These are phyloP conservation scores for Asarcornis scutulata DNA, from an alignment of 2,113 vertebrate genomes.

Conservation along the genomic window DNA sequence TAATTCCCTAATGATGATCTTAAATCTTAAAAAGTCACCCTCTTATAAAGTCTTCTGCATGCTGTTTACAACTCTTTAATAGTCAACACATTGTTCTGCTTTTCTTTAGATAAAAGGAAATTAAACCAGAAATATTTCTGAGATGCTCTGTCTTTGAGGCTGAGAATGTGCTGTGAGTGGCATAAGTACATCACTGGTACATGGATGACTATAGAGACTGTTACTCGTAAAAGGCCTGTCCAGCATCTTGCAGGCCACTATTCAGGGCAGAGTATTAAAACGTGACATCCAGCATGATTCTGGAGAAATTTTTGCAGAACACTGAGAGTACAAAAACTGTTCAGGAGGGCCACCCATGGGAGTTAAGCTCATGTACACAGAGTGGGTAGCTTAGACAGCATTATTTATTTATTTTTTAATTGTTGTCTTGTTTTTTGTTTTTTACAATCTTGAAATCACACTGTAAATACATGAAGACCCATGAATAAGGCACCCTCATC, in stretches of 20 bases:
- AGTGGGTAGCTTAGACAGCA: neutral
- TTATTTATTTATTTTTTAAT: neutral
- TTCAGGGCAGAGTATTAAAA: neutral
- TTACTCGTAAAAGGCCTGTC: neutral
- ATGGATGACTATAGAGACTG: no score
- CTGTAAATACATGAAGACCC: neutral
- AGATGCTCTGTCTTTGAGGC: neutral
- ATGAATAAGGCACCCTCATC: neutral
- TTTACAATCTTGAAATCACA: neutral
- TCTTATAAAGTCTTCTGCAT: neutral
- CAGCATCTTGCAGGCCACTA: neutral
- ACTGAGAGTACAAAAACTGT: neutral
- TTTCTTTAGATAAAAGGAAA: neutral
- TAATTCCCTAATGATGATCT: neutral
- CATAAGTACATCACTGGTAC: neutral
- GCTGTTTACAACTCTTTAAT: neutral
- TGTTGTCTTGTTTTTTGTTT: no score
- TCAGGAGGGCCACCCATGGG: neutral
- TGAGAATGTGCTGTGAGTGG: neutral
- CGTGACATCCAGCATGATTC: neutral
- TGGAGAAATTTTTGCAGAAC: neutral
- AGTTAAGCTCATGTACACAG: neutral
- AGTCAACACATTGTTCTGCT: neutral
- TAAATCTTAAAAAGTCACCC: neutral
- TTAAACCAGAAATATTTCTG: neutral